Conservation (phyloP, 2,888 invertebrate species). For the Lysandra coridon region DNA sequence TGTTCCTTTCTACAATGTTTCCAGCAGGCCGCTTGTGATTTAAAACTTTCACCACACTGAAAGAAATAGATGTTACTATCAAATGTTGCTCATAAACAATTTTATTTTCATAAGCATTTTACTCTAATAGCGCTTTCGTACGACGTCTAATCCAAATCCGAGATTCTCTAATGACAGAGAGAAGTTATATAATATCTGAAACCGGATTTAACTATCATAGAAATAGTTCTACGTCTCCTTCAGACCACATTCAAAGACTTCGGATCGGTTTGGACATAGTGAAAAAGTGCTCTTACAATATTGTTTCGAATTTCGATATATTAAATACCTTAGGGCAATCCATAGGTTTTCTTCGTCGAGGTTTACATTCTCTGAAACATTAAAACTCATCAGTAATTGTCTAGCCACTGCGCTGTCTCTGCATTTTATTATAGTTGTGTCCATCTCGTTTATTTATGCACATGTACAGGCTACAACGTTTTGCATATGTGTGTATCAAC, state of each 20-base stretch:
- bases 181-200: too few relatives aligned
- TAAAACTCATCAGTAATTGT: not conserved
- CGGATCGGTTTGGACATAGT: too few relatives aligned
- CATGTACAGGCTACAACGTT: too few relatives aligned
- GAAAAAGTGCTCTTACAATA: not conserved
- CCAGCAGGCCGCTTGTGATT: constrained; percentile 64
- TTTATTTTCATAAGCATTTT: not conserved
- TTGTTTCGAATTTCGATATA: not conserved
- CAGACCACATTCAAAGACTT: too few relatives aligned
- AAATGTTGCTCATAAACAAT: not conserved
- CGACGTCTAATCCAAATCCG: too few relatives aligned
- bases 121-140: too few relatives aligned
- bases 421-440: not conserved
- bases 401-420: not conserved
- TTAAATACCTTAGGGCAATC: constrained; percentile 57
- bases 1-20: constrained; percentile 61
- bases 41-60: constrained; percentile 66
- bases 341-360: not conserved
- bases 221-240: too few relatives aligned
- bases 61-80: constrained; percentile 11
- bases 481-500: too few relatives aligned
- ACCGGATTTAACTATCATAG: too few relatives aligned
- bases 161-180: too few relatives aligned
- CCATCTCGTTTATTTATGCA: not conserved
- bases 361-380: constrained; percentile 45